Evolutionary conservation across 2,797 vertebrate species (phyloP).

Genomic region (Paratrypauchen microcephalus): DNA sequence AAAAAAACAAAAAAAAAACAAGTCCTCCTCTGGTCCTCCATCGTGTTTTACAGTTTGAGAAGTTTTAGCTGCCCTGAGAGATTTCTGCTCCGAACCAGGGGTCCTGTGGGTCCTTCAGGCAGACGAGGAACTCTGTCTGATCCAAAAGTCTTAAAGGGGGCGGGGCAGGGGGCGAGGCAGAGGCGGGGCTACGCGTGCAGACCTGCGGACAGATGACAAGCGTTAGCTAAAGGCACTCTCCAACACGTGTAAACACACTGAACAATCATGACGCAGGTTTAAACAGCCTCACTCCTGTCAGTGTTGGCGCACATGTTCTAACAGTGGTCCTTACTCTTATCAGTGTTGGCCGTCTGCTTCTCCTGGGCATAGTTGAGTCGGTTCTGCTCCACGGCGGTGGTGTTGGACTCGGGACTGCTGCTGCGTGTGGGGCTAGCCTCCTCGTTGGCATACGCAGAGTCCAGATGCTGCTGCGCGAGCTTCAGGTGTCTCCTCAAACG

Average conservation of each 20-base stretch:
- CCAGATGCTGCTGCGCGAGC: constrained; percentile 88
- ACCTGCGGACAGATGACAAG: background rate
- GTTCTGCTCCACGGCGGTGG: constrained; percentile 88
- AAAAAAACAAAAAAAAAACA: no score
- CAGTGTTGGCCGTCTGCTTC: constrained; percentile 81
- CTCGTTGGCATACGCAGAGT: constrained; percentile 84
- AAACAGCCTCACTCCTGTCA: no score
- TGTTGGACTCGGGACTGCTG: constrained; percentile 90
- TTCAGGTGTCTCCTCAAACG: constrained; percentile 84
- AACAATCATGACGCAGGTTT: no score
- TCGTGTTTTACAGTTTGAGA: background rate
- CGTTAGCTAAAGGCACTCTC: no score
- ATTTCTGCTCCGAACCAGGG: background rate
- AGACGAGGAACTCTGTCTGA: background rate
- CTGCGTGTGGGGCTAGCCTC: constrained; percentile 83
- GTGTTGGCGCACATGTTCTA: no score
- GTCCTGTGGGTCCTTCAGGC: background rate
- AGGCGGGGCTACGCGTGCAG: background rate
- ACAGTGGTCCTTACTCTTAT: constrained; percentile 73
- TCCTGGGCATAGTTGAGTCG: constrained; percentile 91
- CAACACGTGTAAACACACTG: no score
- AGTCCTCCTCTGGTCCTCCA: no score
- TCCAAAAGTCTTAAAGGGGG: background rate
- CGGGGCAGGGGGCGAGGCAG: background rate
- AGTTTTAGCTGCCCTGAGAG: background rate